phyloP scores from a whole-genome alignment of 2,113 vertebrate species.

The Brachypodius melanocephalos region DNA sequence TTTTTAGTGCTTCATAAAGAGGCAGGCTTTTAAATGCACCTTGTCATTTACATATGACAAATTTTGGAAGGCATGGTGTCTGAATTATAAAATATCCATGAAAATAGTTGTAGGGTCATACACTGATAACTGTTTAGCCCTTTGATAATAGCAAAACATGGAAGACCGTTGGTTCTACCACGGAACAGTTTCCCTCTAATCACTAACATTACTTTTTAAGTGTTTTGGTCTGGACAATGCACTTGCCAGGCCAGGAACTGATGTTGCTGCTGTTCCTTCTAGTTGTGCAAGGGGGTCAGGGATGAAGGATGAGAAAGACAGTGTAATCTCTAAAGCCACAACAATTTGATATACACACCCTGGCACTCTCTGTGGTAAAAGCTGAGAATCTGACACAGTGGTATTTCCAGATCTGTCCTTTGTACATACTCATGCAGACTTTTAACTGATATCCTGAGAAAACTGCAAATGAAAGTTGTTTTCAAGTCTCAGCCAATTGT shows the following conservation, averaged over 20 bases:
- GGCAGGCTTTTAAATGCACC: background rate
- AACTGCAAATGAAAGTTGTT: background rate
- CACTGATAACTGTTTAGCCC: background rate
- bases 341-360: background rate
- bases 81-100: background rate
- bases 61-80: background rate
- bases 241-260: background rate
- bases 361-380: background rate
- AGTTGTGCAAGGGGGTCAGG: background rate
- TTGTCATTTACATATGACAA: background rate
- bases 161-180: fast-evolving
- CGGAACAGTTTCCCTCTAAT: background rate
- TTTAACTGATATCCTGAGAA: background rate
- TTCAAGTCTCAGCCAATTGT: background rate
- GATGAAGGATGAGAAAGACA: background rate
- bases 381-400: fast-evolving
- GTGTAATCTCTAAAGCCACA: background rate
- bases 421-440: background rate
- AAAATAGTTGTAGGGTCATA: background rate
- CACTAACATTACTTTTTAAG: background rate
- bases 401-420: background rate
- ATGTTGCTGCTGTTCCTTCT: background rate
- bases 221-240: background rate
- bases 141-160: background rate
- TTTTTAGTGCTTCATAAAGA: background rate